Evolutionary conservation across 2,113 vertebrate genomes (phyloP), one percentile per base, ranked within the genome.

Genomic region (Melospiza melodia): DNA sequence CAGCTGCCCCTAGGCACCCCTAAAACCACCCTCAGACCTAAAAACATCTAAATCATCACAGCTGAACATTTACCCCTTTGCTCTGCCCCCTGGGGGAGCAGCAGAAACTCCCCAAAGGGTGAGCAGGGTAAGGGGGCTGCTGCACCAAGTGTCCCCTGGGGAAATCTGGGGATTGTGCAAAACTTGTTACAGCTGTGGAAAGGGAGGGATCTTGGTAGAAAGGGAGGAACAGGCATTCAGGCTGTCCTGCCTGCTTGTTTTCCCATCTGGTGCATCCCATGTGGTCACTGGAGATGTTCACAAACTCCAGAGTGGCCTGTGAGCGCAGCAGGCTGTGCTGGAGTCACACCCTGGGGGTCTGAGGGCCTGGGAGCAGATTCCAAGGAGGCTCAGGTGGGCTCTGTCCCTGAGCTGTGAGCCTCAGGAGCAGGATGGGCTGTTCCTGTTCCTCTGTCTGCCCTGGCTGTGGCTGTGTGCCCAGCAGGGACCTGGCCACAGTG

Each of bases 21-120:
- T 31, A n/a, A 35, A 59, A 17, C 7, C 25, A 20, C 30, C 21
- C 20, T 54, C 54, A 35, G 28, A 75, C 20, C 14, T 4, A 14
- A 25, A 62, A 76, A 62, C 4, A 19, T 35, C 84, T 54, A 46
- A 74, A 46, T 22, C 35, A 23, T 9, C 28, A 12, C 0, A 2
- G n/a, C 35, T 66, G 73, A 74, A 48, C 61, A 27, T 20, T 66
- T 44, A 30, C 12, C 7, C 27, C 43, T 84, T 41, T n/a, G 51
- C 43, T 0, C 2, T 69, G 21, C 12, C 3, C 5, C 10, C 16
- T 2, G 2, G 49, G 20, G 25, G 39, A 46, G 43, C 43, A 75
- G 86, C 58, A 86, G 63, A 37, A 91, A 33, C 72, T 59, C 66
- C 61, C 25, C 4, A 4, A 19, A 43, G 25, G 48, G 13, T 21